Evolutionary conservation across 2,797 vertebrate species (phyloP), one percentile per base, ranked within the genome.

Genomic region (Lepilemur septentrionalis): DNA sequence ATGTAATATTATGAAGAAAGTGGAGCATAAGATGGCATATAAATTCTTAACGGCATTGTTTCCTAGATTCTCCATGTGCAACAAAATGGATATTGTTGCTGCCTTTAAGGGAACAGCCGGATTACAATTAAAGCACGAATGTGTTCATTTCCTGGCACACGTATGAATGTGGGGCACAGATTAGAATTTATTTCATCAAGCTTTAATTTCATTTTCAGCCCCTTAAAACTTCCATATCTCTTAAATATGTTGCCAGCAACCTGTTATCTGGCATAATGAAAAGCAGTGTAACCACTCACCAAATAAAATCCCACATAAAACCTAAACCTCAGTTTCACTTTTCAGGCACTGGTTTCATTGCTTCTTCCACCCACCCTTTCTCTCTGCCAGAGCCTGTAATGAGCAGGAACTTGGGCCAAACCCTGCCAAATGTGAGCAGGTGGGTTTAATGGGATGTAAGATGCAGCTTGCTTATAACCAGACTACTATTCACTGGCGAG

Each of bases 291-390:
- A 67, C 97, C 76, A 78, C 93, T 97, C 96, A 97, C 97, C 97
- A 97, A 97, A 97, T 97, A 97, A 98, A 98, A 96, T 55, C 91
- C 55, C 85, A 48, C 50, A 94, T 97, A 97, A 97, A 98, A 97
- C 63, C 67, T 50, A 96, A 97, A 85, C 91, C 95, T 93, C 80
- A 90, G 97, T 94, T 97, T 97, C 95, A 63, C 95, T 97, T 97
- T 97, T 91, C 96, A 97, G 85, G 93, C 93, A 4, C 69, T 50
- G 93, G 76, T 96, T 97, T 96, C 96, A 97, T 90, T 96, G 96
- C 89, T 86, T 57, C 91, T 95, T 91, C 70, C 79, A 93, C 63
- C 93, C 85, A 73, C 86, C 30, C 59, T 81, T 83, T 78, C 86
- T 87, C 70, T 79, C 75, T 88, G 81, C 95, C 97, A 87, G 93